phyloP scores from a whole-genome alignment of 2,113 vertebrate species.

The Cricetomys ansorgei region DNA sequence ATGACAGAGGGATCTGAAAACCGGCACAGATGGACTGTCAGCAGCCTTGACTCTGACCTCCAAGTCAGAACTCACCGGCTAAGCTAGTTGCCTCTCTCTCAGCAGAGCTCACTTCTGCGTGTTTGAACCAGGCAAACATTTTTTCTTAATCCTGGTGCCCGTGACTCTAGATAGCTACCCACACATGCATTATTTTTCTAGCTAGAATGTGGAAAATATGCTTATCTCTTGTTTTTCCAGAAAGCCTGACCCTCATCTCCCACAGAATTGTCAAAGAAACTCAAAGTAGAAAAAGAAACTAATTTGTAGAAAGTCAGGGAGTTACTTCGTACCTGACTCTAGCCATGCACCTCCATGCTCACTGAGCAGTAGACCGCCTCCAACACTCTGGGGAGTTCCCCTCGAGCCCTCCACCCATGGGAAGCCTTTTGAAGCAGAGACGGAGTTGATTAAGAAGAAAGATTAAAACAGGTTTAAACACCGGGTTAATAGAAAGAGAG shows the following conservation, averaged over 20 bases:
- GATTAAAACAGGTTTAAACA: neutral
- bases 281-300: slow-evolving; percentile 4
- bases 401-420: neutral
- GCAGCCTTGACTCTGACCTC: neutral
- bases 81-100: neutral
- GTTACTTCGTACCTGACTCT: neutral
- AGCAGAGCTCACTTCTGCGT: neutral
- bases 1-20: slow-evolving; percentile 14
- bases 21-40: neutral
- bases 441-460: neutral
- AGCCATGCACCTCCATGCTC: neutral
- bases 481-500: neutral
- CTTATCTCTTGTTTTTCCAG: neutral
- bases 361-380: neutral
- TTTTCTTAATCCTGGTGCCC: neutral
- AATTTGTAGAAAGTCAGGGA: neutral
- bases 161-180: neutral
- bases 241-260: neutral
- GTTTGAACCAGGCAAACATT: neutral
- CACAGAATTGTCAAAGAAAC: neutral
- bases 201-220: neutral
- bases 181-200: neutral
- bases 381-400: neutral
- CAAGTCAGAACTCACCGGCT: neutral
- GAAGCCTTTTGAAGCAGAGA: neutral